phyloP scores from a whole-genome alignment of 2,797 vertebrate species.

The Brachyrhaphis roseni region DNA sequence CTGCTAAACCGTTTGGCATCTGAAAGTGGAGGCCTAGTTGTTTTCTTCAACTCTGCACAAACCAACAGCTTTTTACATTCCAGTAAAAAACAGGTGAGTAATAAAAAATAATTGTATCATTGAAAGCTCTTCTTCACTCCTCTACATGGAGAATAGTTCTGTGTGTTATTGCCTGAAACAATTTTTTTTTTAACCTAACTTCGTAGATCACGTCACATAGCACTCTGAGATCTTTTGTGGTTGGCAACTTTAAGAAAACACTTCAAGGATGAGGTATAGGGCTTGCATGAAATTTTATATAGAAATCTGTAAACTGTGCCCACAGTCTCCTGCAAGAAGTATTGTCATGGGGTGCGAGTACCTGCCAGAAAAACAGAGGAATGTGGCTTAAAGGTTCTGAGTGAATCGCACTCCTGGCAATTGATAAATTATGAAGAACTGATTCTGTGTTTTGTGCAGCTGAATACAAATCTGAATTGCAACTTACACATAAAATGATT shows the following conservation, averaged over 20 bases:
- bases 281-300: constrained; percentile 20
- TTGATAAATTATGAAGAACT: neutral
- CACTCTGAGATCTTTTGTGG: constrained; percentile 1
- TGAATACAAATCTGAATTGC: neutral
- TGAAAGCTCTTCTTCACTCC: neutral
- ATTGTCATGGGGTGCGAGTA: neutral
- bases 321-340: neutral
- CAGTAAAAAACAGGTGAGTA: neutral
- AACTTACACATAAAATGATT: neutral
- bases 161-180: constrained; percentile 34
- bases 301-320: constrained; percentile 15
- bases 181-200: constrained; percentile 33
- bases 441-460: neutral
- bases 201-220: constrained; percentile 15
- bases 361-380: neutral
- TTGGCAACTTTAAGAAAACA: constrained; percentile 18
- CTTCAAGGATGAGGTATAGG: constrained; percentile 14
- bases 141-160: constrained; percentile 4
- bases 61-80: neutral
- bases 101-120: neutral
- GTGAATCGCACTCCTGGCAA: neutral
- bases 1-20: neutral
- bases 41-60: neutral
- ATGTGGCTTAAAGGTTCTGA: neutral
- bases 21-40: neutral